Conservation (phyloP, 2,888 invertebrate genomes). For the Escarpia spicata region DNA sequence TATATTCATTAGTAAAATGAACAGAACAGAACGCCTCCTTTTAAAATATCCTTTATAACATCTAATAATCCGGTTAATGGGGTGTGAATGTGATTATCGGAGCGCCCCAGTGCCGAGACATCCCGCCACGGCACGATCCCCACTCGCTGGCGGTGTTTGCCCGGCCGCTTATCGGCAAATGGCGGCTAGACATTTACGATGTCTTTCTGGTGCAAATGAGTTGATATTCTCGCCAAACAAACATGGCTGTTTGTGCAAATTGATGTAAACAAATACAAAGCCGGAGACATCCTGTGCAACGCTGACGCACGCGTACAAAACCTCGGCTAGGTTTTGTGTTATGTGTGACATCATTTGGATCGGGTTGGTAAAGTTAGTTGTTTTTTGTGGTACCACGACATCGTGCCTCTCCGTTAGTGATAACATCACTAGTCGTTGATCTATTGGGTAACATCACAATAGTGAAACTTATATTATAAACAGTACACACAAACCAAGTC, state of each 20-base stretch:
- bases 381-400: background rate
- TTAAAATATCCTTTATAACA: too few relatives aligned
- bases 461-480: background rate
- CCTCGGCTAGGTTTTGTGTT: background rate
- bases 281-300: background rate
- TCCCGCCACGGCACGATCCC: too few relatives aligned
- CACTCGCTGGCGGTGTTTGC: background rate
- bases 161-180: background rate
- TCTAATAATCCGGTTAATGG: too few relatives aligned
- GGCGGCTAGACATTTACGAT: background rate
- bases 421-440: background rate
- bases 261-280: background rate
- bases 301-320: background rate
- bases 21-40: too few relatives aligned
- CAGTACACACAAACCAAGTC: background rate
- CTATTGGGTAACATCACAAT: background rate
- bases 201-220: background rate
- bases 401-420: background rate
- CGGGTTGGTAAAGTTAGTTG: too few relatives aligned
- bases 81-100: too few relatives aligned
- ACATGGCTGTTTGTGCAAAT: background rate
- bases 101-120: too few relatives aligned
- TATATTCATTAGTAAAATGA: too few relatives aligned
- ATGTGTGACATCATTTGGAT: background rate
- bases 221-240: slow-evolving; percentile 16